These are phyloP conservation scores for Periphyllus acericola DNA, from an alignment of 2,888 invertebrate genomes.

Conservation along the genomic window DNA sequence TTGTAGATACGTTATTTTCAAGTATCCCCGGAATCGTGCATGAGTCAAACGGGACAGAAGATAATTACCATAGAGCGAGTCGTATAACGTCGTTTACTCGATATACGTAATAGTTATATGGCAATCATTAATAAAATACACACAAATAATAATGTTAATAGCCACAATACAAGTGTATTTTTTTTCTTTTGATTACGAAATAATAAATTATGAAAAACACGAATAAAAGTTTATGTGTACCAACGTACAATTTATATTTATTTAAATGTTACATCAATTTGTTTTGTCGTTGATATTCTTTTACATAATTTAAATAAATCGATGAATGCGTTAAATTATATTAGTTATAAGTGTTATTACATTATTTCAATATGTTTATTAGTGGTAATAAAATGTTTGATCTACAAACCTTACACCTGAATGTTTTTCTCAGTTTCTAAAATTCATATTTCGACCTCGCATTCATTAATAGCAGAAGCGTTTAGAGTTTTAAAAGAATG, in stretches of 20 bases:
- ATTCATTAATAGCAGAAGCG: background rate
- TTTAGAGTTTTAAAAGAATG: background rate
- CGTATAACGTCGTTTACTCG: background rate
- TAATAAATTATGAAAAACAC: background rate
- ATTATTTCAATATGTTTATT: background rate
- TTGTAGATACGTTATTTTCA: background rate
- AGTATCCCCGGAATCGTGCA: background rate
- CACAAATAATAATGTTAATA: background rate
- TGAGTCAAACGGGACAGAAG: background rate
- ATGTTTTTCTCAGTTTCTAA: background rate
- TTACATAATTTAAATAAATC: background rate
- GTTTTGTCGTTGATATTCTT: background rate
- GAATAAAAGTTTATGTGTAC: background rate
- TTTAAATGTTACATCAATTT: background rate
- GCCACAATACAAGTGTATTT: background rate
- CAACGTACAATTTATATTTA: background rate
- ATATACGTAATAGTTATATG: background rate
- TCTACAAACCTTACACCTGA: background rate
- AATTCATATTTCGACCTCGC: background rate
- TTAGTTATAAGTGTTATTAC: background rate
- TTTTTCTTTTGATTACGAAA: background rate
- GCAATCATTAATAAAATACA: background rate
- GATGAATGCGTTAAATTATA: background rate
- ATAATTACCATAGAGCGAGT: background rate
- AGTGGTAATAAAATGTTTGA: background rate